These are phyloP conservation scores for Drosophila seclusa DNA, from an alignment of 2,888 invertebrate genomes.

Conservation along the genomic window DNA sequence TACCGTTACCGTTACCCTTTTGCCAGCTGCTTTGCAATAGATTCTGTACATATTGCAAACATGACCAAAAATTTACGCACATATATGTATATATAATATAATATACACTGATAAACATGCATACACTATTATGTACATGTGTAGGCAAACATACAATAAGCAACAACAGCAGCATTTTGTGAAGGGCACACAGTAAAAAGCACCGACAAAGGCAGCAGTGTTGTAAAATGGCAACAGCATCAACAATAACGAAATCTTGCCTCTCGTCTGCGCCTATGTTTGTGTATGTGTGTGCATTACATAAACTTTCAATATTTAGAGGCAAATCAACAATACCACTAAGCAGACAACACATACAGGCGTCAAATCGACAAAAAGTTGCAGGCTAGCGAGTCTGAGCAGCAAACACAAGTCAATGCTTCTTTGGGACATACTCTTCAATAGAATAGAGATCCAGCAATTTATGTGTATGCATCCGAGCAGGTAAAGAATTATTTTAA, in stretches of 20 bases:
- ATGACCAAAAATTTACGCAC: constrained; percentile 50
- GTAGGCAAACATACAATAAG: constrained; percentile 36
- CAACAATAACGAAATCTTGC: constrained; percentile 40
- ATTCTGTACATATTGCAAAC: constrained; percentile 49
- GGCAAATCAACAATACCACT: constrained; percentile 48
- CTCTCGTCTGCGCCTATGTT: constrained; percentile 11
- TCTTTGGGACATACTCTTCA: too few relatives aligned
- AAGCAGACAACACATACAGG: too few relatives aligned
- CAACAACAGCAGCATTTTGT: constrained; percentile 33
- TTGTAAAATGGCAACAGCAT: constrained; percentile 56
- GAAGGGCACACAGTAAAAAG: constrained; percentile 52
- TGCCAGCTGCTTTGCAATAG: constrained; percentile 35
- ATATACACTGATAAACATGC: constrained; percentile 3
- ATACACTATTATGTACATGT: constrained; percentile 19
- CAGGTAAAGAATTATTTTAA: too few relatives aligned
- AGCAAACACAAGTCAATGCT: too few relatives aligned
- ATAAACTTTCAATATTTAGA: constrained; percentile 52
- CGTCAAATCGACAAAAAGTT: too few relatives aligned
- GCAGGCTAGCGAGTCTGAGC: too few relatives aligned
- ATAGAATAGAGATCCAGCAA: too few relatives aligned
- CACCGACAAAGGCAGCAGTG: constrained; percentile 33
- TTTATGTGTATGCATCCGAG: too few relatives aligned
- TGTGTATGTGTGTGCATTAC: constrained; percentile 22
- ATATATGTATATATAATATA: constrained; percentile 33
- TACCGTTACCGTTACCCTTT: constrained; percentile 49